Percentiles rank a stretch among this genome's conserved stretches.
Evolutionary conservation across 2,113 vertebrate species (phyloP).

Genomic region (Lasiurus borealis): DNA sequence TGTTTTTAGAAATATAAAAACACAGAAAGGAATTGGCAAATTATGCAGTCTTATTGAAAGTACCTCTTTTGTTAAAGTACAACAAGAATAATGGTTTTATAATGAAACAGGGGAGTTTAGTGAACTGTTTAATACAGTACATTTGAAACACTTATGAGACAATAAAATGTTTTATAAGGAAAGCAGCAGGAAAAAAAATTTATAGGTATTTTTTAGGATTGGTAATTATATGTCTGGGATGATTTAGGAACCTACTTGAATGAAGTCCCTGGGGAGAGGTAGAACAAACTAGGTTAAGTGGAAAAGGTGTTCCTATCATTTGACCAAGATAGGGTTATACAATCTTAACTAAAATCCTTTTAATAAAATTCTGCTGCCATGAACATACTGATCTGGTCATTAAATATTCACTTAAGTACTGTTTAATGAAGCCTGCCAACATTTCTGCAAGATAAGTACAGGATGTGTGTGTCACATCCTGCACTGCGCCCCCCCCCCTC

Average conservation of each 20-base stretch:
- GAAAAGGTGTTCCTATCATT: conserved; percentile 3
- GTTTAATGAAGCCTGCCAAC: conserved; percentile 28
- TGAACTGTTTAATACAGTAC: neutral
- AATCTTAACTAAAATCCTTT: neutral
- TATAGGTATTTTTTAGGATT: neutral
- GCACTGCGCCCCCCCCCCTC: too few relatives aligned
- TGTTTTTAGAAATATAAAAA: conserved; percentile 39
- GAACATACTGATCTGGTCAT: neutral
- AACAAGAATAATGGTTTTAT: conserved; percentile 20
- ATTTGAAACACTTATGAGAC: conserved; percentile 1
- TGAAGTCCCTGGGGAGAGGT: neutral
- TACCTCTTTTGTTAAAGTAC: neutral
- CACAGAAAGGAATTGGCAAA: neutral
- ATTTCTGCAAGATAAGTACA: conserved; percentile 14
- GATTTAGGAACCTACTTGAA: neutral
- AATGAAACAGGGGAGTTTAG: neutral
- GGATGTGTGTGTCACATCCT: neutral
- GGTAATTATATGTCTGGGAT: neutral
- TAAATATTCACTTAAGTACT: neutral
- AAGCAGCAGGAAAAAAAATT: conserved; percentile 2
- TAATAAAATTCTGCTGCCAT: conserved; percentile 39
- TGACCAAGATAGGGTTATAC: neutral
- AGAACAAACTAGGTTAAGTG: neutral
- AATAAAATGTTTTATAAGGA: neutral
- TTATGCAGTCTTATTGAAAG: conserved; percentile 7